These are phyloP conservation scores for Amphibalanus amphitrite DNA, from an alignment of 1,140 invertebrate species.

Conservation along the genomic window DNA sequence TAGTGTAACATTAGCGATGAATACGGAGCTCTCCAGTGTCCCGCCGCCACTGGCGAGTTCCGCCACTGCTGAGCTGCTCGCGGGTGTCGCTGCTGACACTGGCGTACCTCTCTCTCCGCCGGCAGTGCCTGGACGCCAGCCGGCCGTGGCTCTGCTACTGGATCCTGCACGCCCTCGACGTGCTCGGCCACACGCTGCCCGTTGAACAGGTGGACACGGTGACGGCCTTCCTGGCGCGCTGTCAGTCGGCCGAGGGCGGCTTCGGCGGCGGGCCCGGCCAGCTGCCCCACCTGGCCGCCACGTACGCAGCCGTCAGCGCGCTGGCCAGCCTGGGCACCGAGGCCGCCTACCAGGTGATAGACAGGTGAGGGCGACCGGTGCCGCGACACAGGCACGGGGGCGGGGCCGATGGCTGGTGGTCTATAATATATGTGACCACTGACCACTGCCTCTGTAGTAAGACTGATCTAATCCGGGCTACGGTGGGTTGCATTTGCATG, in stretches of 20 bases:
- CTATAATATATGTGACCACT: too few species aligned
- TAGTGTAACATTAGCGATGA: too few species aligned
- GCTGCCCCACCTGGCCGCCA: slow-evolving; percentile 79
- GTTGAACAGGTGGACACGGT: slow-evolving; percentile 44
- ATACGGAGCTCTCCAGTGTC: too few species aligned
- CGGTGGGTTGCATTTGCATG: too few species aligned
- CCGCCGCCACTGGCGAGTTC: too few species aligned
- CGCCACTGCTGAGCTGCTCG: too few species aligned
- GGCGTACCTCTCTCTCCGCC: too few species aligned
- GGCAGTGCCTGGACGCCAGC: slow-evolving; percentile 70
- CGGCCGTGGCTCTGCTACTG: slow-evolving; percentile 90
- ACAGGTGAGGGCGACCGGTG: slow-evolving; percentile 39
- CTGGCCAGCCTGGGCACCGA: slow-evolving; percentile 71
- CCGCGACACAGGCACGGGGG: too few species aligned
- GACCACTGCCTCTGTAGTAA: too few species aligned
- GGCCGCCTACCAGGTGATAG: slow-evolving; percentile 68
- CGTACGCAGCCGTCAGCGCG: slow-evolving; percentile 90
- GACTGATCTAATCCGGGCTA: too few species aligned
- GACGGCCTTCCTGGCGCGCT: slow-evolving; percentile 40
- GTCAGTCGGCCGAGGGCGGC: slow-evolving; percentile 28
- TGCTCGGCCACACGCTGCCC: slow-evolving; percentile 54
- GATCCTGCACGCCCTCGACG: slow-evolving; percentile 75
- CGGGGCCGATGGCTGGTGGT: too few species aligned
- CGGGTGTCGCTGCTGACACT: too few species aligned
- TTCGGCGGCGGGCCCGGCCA: slow-evolving; percentile 90